Conservation (phyloP, 2,113 vertebrate genomes). For the Lampris megalopsis region DNA sequence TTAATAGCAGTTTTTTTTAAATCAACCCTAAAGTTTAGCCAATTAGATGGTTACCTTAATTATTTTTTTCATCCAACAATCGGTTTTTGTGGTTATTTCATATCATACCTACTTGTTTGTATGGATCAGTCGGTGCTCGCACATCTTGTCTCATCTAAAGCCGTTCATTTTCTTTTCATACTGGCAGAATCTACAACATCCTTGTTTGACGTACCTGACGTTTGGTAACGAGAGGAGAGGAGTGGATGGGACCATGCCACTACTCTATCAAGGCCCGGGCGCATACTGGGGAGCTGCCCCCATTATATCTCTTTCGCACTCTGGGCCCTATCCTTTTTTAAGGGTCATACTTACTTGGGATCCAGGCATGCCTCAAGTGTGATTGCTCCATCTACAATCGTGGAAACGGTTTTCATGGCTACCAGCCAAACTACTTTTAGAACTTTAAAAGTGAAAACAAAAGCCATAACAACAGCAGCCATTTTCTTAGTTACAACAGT, state of each 20-base stretch:
- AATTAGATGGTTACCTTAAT: too few species aligned
- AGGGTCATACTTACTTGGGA: constrained; percentile 23
- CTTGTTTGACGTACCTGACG: constrained; percentile 82
- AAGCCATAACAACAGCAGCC: constrained; percentile 73
- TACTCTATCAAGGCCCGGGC: not conserved
- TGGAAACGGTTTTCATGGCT: constrained; percentile 40
- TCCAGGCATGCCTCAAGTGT: constrained; percentile 16
- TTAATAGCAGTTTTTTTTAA: too few species aligned
- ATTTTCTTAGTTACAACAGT: constrained; percentile 56
- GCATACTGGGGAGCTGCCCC: constrained; percentile 16
- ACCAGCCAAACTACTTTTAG: constrained; percentile 44
- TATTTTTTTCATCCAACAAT: too few species aligned
- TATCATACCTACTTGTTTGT: too few species aligned
- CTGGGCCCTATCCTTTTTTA: constrained; percentile 9
- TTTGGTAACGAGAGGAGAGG: constrained; percentile 75
- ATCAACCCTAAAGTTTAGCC: too few species aligned
- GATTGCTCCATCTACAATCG: constrained; percentile 45
- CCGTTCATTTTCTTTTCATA: not conserved
- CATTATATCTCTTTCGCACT: constrained; percentile 43
- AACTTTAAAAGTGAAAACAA: constrained; percentile 50
- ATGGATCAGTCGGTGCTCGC: too few species aligned
- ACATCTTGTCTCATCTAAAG: not conserved
- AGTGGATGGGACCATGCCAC: not conserved
- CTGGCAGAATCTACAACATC: constrained; percentile 58
- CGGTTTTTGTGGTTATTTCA: too few species aligned